Evolutionary conservation across 1,140 invertebrate genomes (phyloP), one percentile per base, ranked within the genome.

Genomic region (Papilio aristodemus): DNA sequence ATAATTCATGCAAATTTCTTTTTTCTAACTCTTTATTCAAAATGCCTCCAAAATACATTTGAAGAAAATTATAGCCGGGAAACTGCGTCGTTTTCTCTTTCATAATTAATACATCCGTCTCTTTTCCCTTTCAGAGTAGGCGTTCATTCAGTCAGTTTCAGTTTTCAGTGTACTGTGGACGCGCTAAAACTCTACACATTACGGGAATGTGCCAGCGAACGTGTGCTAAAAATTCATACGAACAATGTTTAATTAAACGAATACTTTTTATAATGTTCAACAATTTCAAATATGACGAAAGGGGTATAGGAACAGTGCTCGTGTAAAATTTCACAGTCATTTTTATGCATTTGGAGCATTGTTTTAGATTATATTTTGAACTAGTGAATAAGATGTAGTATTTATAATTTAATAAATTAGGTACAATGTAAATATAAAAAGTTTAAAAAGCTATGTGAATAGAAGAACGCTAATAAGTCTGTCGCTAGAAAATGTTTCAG

Each of bases 121-220:
- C 46, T 11, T 50, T n/a, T 22, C 46, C 36, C 9, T 37, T 60
- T 60, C 32, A 32, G 36, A 17, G 32, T 60, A 60, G 14, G 58
- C 58, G 58, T 60, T 60, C 58, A 60, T 60, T 60, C 58, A 60
- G 58, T 60, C 27, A 38, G 27, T 38, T 60, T 38, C 36, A 38
- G 36, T 11, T 60, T 38, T 37, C 32, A 11, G 27, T 19, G 36
- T 19, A 37, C 14, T 37, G 36, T 60, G 58, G 58, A 60, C 58
- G 58, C 36, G 36, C 58, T 37, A 17, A 37, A 50, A 36, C n/a
- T 60, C 0, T 60, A 19, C 27, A 60, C 32, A 14, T 38, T 38
- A 36, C 58, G 58, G 58, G 58, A 37, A 60, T 60, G 58, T 36
- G 27, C 27, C 14, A 2, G 58, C 27, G 58, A 14, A 37, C 58